Conservation (phyloP, 2,113 vertebrate genomes). For the Anarrhichthys ocellatus region DNA sequence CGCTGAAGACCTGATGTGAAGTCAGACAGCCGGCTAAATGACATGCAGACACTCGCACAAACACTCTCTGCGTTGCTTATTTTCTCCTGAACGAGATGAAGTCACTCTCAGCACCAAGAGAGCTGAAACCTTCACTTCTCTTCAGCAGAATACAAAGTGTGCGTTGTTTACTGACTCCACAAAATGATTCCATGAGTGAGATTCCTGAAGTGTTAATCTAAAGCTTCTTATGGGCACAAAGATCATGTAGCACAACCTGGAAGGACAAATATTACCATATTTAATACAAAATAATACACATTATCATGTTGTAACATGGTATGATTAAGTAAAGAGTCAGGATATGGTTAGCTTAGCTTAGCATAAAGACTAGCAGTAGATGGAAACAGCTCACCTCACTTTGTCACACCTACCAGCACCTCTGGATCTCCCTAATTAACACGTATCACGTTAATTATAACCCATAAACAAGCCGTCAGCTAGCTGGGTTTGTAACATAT, state of each 20-base stretch:
- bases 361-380: not conserved
- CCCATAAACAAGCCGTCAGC: too few relatives aligned
- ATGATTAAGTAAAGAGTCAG: not conserved
- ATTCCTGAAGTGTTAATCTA: too few relatives aligned
- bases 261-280: too few relatives aligned
- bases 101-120: not conserved
- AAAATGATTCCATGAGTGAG: too few relatives aligned
- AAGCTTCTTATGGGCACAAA: too few relatives aligned
- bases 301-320: too few relatives aligned
- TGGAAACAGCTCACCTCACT: not conserved
- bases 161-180: not conserved
- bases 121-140: not conserved
- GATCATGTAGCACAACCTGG: too few relatives aligned
- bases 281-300: not conserved
- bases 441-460: too few relatives aligned
- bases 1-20: constrained; percentile 5
- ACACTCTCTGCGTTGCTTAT: not conserved
- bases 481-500: too few relatives aligned
- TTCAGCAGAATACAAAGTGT: not conserved
- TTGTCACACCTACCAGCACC: not conserved
- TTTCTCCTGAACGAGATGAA: not conserved
- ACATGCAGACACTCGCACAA: constrained; percentile 9
- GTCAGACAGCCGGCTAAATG: constrained; percentile 25
- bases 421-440: too few relatives aligned
- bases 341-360: not conserved